Evolutionary conservation across 2,113 vertebrate species (phyloP), one percentile per base, ranked within the genome.

Genomic region (Setophaga kirtlandii): DNA sequence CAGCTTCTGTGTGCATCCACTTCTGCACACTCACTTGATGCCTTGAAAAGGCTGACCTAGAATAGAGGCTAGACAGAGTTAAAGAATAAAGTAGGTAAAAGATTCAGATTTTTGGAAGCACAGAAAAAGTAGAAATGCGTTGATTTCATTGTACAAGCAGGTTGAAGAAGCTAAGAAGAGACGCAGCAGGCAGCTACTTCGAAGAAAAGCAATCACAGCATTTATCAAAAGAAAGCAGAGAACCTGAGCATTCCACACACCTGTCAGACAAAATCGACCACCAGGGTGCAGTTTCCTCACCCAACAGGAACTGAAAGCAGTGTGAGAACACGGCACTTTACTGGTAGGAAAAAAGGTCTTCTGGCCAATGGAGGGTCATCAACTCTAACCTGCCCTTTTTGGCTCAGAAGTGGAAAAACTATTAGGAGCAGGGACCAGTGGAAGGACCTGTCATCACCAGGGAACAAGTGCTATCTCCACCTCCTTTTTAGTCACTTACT

Each of bases 291-390:
- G 33, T 25, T 46, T 85, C 39, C 31, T 73, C 50, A 62, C 2
- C 4, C 58, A 60, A 33, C 37, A 91, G 62, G 28, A 81, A 52
- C 6, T 4, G 52, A 59, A 88, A 37, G 31, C 28, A 18, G 24
- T 3, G 11, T 1, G 1, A 85, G 31, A 28, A 35, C 1, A 2
- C 11, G 9, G 10, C 33, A 27, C 18, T 55, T 33, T 12, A 44
- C 42, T 27, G 10, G n/a, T 30, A 86, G 37, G 24, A 37, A 37
- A 44, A 83, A 86, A 58, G 19, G 28, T 65, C n/a, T 52, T 56
- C 55, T 35, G 27, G 47, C 5, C 37, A 71, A 2, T 4, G 3
- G 27, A 79, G 41, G 2, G 41, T 13, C 12, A 1, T 53, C 63
- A 85, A 24, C 15, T 39, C 25, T 41, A 91, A 44, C 23, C 39